phyloP scores from a whole-genome alignment of 2,888 invertebrate species.

The Vandiemenella viatica region DNA sequence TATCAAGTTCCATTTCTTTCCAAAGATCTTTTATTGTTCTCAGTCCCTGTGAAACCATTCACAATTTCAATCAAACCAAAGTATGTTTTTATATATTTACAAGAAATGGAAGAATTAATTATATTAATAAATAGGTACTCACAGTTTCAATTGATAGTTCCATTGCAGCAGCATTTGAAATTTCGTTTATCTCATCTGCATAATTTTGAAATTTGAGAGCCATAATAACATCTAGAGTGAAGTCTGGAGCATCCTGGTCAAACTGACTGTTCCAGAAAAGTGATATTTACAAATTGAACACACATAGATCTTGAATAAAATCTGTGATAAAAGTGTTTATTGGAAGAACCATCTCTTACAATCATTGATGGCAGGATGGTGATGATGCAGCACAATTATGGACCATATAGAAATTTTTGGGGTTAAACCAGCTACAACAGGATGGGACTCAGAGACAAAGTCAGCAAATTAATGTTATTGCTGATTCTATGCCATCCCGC shows the following conservation, averaged over 20 bases:
- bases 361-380: too few species aligned
- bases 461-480: too few species aligned
- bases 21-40: constrained; percentile 55
- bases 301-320: background rate
- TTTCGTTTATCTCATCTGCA: constrained; percentile 68
- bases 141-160: constrained; percentile 67
- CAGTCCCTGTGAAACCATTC: constrained; percentile 34
- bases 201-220: constrained; percentile 67
- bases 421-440: too few species aligned
- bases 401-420: too few species aligned
- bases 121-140: constrained; percentile 9
- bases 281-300: background rate
- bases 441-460: too few species aligned
- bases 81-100: background rate
- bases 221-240: constrained; percentile 68
- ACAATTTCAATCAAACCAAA: background rate
- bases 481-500: too few species aligned
- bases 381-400: too few species aligned
- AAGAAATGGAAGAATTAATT: background rate
- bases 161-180: constrained; percentile 78
- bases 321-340: too few species aligned
- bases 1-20: constrained; percentile 54
- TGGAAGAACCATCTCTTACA: too few species aligned
- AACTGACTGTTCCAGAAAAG: constrained; percentile 40
- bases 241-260: constrained; percentile 60